A percentile compares a stretch with the other conserved stretches of the same genome.
Evolutionary conservation across 2,113 vertebrate genomes (phyloP).

Genomic region (Varanus salvator): DNA sequence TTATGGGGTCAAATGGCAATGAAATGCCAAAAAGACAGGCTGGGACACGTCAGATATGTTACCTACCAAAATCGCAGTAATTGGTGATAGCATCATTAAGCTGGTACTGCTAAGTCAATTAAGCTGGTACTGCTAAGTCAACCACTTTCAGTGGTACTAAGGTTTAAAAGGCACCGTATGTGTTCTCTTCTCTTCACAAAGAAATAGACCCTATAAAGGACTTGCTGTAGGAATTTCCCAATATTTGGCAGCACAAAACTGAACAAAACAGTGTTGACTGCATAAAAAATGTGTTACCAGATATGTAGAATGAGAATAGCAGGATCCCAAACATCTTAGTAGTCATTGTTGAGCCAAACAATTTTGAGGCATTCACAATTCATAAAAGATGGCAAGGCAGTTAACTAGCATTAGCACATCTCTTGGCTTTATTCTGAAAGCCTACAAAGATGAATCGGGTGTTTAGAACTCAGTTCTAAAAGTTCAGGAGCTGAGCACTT

Average conservation of each 20-base stretch:
- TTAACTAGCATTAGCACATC: background rate
- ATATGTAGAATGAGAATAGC: background rate
- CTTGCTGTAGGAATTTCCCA: background rate
- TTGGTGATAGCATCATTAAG: too few relatives aligned
- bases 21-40: too few relatives aligned
- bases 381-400: background rate
- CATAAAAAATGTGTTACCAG: background rate
- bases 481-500: background rate
- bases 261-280: background rate
- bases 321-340: background rate
- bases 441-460: background rate
- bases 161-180: background rate
- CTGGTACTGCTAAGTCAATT: too few relatives aligned
- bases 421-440: background rate
- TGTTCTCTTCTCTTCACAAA: background rate
- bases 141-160: background rate
- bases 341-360: background rate
- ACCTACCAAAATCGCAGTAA: too few relatives aligned
- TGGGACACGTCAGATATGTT: too few relatives aligned
- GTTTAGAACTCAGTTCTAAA: background rate
- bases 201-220: background rate
- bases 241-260: background rate
- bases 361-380: background rate
- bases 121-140: too few relatives aligned
- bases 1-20: too few relatives aligned